Evolutionary conservation across 2,113 vertebrate genomes (phyloP).

Genomic region (Perognathus longimembris): DNA sequence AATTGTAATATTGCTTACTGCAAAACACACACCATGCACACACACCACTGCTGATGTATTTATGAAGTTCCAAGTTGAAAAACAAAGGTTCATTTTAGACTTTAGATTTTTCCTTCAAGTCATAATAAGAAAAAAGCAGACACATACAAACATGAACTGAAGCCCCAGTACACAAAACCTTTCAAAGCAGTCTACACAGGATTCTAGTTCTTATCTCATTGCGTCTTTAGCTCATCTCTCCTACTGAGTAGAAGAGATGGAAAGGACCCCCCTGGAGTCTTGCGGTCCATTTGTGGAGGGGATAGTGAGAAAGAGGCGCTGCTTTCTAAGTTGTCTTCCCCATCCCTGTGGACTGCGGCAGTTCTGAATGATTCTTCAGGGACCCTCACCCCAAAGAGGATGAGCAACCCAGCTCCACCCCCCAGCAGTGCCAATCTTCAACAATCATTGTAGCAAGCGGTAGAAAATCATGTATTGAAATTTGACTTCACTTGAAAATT

Average conservation of each 20-base stretch:
- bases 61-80: slow-evolving; percentile 80
- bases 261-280: not conserved
- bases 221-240: slow-evolving; percentile 34
- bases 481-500: slow-evolving; percentile 25
- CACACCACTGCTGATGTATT: slow-evolving; percentile 66
- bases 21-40: slow-evolving; percentile 39
- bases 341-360: not conserved
- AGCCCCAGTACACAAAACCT: slow-evolving; percentile 61
- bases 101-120: slow-evolving; percentile 72
- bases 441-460: not conserved
- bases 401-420: not conserved
- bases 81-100: slow-evolving; percentile 79
- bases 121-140: slow-evolving; percentile 75
- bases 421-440: not conserved
- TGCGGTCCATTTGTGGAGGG: not conserved
- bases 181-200: too few species aligned
- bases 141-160: slow-evolving; percentile 66
- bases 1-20: slow-evolving; percentile 80
- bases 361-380: not conserved
- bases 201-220: slow-evolving; percentile 56
- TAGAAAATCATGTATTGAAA: not conserved
- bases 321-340: not conserved
- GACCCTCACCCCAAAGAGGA: not conserved
- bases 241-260: slow-evolving; percentile 26
- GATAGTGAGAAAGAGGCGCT: not conserved